phyloP scores from a whole-genome alignment of 35 echinoderm and acorn worm genomes.

The Acanthaster planci region DNA sequence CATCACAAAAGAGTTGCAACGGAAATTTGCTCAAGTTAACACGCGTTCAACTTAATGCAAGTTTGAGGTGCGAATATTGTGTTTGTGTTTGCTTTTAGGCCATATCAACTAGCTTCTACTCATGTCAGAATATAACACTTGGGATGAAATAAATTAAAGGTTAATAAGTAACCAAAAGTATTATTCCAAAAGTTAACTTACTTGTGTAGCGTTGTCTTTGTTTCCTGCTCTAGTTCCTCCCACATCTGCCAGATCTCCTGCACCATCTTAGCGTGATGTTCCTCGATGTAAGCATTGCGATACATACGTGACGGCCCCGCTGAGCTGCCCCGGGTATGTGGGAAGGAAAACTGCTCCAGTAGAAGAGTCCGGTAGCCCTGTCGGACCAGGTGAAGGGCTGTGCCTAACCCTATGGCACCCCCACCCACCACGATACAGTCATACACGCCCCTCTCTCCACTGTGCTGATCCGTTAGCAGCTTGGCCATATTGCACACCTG shows the following conservation, averaged over 20 bases:
- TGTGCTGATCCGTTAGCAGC: too few species aligned
- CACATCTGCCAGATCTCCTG: slow-evolving; percentile 53
- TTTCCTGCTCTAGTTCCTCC: slow-evolving; percentile 63
- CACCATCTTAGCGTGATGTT: slow-evolving; percentile 60
- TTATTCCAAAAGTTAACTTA: slow-evolving; percentile 34
- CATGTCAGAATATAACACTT: too few species aligned
- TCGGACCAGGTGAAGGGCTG: slow-evolving; percentile 33
- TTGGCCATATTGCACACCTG: too few species aligned
- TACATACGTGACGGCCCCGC: slow-evolving; percentile 63
- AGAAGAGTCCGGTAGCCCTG: slow-evolving; percentile 22
- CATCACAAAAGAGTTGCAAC: too few species aligned
- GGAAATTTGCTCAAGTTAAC: too few species aligned
- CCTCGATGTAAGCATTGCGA: slow-evolving; percentile 48
- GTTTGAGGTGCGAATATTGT: too few species aligned
- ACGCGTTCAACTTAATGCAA: too few species aligned
- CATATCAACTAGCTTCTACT: too few species aligned
- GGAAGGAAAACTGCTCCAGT: slow-evolving; percentile 72
- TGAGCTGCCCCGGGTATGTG: slow-evolving; percentile 76
- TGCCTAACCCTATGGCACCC: slow-evolving; percentile 37
- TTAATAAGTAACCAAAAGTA: too few species aligned
- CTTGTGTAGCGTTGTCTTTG: slow-evolving; percentile 51
- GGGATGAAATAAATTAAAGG: too few species aligned
- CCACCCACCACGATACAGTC: slow-evolving; percentile 55
- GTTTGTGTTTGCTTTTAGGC: too few species aligned
- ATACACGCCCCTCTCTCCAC: not conserved